Conservation (phyloP, 2,888 invertebrate species). For the Invenusta paracnida region DNA sequence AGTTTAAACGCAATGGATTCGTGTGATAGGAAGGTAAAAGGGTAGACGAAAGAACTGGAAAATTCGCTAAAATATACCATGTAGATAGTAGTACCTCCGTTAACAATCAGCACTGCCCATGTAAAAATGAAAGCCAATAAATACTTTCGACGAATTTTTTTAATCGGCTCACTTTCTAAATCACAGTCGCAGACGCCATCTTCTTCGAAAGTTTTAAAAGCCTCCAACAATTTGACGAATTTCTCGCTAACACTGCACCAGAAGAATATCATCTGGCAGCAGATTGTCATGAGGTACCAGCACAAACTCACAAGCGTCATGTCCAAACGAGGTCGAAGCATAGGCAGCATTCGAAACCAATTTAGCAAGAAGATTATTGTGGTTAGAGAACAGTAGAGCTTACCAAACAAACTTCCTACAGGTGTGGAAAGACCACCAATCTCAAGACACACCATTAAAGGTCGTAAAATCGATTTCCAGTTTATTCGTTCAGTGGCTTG, state of each 20-base stretch:
- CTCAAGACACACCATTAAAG: not conserved
- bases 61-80: not conserved
- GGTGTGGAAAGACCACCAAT: not conserved
- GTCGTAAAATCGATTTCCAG: not conserved
- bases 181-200: not conserved
- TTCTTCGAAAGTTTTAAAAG: not conserved
- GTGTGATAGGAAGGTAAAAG: not conserved
- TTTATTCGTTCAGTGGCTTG: not conserved
- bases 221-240: not conserved
- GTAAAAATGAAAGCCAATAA: not conserved
- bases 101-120: not conserved
- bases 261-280: not conserved
- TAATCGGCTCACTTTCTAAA: not conserved
- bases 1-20: not conserved
- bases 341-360: not conserved
- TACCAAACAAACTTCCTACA: not conserved
- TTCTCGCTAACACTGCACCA: not conserved
- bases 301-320: not conserved
- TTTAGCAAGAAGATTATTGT: not conserved
- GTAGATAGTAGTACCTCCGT: not conserved
- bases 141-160: not conserved
- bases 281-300: not conserved
- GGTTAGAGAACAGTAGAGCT: not conserved
- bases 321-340: not conserved
- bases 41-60: not conserved